Evolutionary conservation across 1,140 invertebrate genomes (phyloP).

Genomic region (Lerema accius): DNA sequence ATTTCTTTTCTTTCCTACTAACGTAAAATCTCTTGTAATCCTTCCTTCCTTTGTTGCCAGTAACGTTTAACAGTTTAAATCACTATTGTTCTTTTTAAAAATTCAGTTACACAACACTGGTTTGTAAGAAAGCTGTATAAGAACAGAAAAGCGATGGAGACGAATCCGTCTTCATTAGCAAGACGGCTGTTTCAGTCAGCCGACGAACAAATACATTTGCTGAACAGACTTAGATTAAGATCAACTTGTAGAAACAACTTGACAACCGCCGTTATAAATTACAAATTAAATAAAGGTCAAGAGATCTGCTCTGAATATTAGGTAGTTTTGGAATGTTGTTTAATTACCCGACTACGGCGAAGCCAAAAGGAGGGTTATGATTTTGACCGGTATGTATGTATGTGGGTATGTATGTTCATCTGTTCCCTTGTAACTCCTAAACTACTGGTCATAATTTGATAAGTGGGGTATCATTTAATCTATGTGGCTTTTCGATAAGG

Average conservation of each 20-base stretch:
- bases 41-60: not conserved
- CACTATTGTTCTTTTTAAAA: constrained; percentile 11
- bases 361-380: no score
- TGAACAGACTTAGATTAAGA: constrained; percentile 26
- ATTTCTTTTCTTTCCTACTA: no score
- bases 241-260: constrained; percentile 18
- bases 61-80: not conserved
- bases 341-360: no score
- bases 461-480: no score
- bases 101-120: constrained; percentile 13
- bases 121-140: constrained; percentile 42
- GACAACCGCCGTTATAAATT: not conserved
- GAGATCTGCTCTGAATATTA: no score
- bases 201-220: constrained; percentile 27
- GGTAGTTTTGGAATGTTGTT: no score
- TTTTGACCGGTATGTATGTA: no score
- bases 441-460: no score
- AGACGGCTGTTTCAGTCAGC: constrained; percentile 42
- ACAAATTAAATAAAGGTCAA: no score
- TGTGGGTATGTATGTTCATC: no score
- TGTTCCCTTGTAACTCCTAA: no score
- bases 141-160: constrained; percentile 42
- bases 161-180: constrained; percentile 55
- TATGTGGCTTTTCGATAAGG: no score
- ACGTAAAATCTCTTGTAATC: not conserved